Conservation (phyloP, 1,140 invertebrate genomes). For the Rhopalosiphum padi region DNA sequence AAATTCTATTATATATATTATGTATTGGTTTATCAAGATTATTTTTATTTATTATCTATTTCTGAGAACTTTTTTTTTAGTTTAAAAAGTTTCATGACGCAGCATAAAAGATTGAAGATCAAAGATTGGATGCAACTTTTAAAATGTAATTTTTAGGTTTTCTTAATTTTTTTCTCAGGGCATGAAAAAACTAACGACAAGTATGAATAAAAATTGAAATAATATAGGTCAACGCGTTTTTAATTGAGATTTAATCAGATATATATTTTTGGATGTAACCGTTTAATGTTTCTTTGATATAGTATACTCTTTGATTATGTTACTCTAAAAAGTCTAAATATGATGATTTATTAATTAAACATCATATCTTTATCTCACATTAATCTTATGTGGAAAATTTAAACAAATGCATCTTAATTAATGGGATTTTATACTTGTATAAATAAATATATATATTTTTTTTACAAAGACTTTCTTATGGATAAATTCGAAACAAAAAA, state of each 20-base stretch:
- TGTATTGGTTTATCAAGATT: too few species aligned
- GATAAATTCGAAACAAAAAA: background rate
- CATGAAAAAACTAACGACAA: background rate
- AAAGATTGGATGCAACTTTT: background rate
- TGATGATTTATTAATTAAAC: background rate
- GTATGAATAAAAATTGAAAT: background rate
- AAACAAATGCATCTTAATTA: background rate
- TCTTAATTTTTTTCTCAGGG: background rate
- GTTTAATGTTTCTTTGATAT: background rate
- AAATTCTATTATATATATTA: too few species aligned
- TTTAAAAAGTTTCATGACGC: background rate
- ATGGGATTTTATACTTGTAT: background rate
- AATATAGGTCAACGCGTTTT: background rate
- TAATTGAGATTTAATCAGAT: background rate
- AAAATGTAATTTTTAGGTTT: background rate
- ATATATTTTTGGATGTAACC: background rate
- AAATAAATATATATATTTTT: background rate
- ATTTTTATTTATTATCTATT: background rate
- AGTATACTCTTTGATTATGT: background rate
- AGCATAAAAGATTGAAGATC: background rate
- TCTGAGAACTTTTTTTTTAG: background rate
- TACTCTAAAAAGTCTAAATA: background rate
- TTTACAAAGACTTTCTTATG: background rate
- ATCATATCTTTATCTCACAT: background rate
- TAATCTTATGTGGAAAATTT: background rate